These are phyloP conservation scores for Puffinus mauretanicus DNA, from an alignment of 2,113 vertebrate genomes.

Conservation along the genomic window DNA sequence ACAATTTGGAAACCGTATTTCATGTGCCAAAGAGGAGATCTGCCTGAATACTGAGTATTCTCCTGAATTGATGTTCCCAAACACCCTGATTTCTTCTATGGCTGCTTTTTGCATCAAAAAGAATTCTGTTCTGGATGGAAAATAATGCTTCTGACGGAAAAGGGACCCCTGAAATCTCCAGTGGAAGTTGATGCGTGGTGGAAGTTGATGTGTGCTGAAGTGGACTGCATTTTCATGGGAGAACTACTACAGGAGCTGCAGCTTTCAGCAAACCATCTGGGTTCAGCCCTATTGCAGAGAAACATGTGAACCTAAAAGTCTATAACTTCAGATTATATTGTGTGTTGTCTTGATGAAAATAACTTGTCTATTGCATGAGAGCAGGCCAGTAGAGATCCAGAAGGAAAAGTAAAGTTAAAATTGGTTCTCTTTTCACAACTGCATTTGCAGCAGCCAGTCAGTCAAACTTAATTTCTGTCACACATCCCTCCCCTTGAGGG, in stretches of 20 bases:
- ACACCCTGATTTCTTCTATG: conserved; percentile 28
- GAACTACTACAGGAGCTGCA: not conserved
- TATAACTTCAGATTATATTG: conserved; percentile 36
- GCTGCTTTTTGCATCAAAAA: conserved; percentile 32
- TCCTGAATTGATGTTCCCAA: conserved; percentile 25
- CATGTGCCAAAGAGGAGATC: conserved; percentile 62
- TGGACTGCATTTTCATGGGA: not conserved
- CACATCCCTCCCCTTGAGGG: conserved; percentile 35
- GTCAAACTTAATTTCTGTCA: not conserved
- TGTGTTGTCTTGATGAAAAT: conserved; percentile 42
- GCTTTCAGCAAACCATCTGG: not conserved
- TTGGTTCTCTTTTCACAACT: conserved; percentile 78
- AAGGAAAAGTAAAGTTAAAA: conserved; percentile 77
- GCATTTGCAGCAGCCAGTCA: conserved; percentile 66
- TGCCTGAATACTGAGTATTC: conserved; percentile 37
- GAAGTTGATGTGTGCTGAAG: not conserved
- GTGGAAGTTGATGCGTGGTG: not conserved
- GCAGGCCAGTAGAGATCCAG: conserved; percentile 65
- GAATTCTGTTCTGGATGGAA: conserved; percentile 16
- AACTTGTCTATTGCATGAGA: conserved; percentile 71
- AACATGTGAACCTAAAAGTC: conserved; percentile 61
- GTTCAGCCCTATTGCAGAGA: conserved; percentile 60
- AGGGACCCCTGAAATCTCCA: not conserved
- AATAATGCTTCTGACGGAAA: not conserved
- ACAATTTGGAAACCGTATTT: conserved; percentile 73